Percentiles rank a stretch among this genome's conserved stretches.
phyloP scores from a whole-genome alignment of 53 echinoderm and acorn worm species.

The Zoroaster sp. region DNA sequence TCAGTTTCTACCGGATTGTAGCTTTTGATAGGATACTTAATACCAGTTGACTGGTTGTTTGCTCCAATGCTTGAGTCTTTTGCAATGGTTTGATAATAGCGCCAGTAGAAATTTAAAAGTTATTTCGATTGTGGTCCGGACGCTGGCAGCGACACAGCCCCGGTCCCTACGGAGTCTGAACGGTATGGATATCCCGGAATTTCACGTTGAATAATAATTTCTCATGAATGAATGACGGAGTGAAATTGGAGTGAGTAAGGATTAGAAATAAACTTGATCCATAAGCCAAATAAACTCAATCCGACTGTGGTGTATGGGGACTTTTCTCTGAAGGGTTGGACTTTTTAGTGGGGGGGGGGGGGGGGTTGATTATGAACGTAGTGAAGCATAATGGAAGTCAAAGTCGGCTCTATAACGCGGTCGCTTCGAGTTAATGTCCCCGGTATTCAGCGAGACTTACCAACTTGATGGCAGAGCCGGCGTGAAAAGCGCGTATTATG shows the following conservation, averaged over 20 bases:
- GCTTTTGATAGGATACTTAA: not conserved
- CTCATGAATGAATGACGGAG: not conserved
- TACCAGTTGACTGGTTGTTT: not conserved
- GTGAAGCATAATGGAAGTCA: conserved; percentile 45
- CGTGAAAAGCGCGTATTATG: conserved; percentile 28
- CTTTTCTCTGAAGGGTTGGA: not conserved
- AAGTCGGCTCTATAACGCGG: conserved; percentile 13
- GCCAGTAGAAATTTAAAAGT: not conserved
- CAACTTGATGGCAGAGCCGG: not conserved
- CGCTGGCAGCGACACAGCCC: not conserved
- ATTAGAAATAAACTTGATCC: conserved; percentile 47
- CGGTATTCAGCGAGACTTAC: not conserved
- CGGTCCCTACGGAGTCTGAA: conserved; percentile 32
- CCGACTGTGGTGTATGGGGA: conserved; percentile 3
- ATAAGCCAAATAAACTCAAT: conserved; percentile 50
- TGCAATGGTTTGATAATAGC: not conserved
- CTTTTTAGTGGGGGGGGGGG: not conserved
- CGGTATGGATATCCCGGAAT: conserved; percentile 42
- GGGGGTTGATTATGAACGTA: not conserved
- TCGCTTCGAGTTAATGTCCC: conserved; percentile 41
- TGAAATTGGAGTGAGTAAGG: conserved; percentile 12
- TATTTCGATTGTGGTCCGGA: not conserved
- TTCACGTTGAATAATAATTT: conserved; percentile 1
- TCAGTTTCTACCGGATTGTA: conserved; percentile 8
- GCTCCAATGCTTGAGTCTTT: not conserved